Evolutionary conservation across 2,888 invertebrate genomes (phyloP).

Genomic region (Podotricha telesiphe): DNA sequence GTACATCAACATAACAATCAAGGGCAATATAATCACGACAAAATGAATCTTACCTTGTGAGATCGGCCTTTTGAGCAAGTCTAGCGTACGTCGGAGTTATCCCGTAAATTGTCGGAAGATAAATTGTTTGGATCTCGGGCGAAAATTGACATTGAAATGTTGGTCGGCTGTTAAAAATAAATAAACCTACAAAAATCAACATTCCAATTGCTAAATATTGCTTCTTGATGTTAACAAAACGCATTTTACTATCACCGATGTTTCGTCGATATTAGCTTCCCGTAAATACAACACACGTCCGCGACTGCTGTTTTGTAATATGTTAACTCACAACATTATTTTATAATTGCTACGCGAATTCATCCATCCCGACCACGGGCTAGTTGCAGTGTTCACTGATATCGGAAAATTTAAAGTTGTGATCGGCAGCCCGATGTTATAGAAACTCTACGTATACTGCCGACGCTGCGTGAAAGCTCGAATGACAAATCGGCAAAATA

Average conservation of each 20-base stretch:
- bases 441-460: conserved; percentile 20
- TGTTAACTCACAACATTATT: conserved; percentile 39
- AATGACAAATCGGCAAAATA: conserved; percentile 32
- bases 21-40: conserved; percentile 69
- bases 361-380: conserved; percentile 27
- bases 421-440: conserved; percentile 11
- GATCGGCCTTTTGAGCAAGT: conserved; percentile 95
- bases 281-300: conserved; percentile 38
- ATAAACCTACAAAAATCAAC: conserved; percentile 74
- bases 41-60: conserved; percentile 86
- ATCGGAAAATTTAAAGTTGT: conserved; percentile 9
- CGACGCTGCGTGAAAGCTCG: conserved; percentile 23
- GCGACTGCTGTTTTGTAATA: conserved; percentile 26
- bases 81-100: conserved; percentile 96
- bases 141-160: conserved; percentile 75
- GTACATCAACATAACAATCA: conserved; percentile 52
- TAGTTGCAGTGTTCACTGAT: neutral
- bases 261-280: conserved; percentile 34
- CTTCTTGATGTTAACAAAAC: conserved; percentile 77
- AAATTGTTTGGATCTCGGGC: conserved; percentile 59
- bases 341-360: conserved; percentile 34
- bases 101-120: conserved; percentile 91
- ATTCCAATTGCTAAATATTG: conserved; percentile 77
- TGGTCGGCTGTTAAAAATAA: conserved; percentile 74
- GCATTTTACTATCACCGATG: conserved; percentile 63